A percentile compares a stretch with the other conserved stretches of the same genome.
Evolutionary conservation across 1,140 invertebrate genomes (phyloP).

Genomic region (Oscheius sp.): DNA sequence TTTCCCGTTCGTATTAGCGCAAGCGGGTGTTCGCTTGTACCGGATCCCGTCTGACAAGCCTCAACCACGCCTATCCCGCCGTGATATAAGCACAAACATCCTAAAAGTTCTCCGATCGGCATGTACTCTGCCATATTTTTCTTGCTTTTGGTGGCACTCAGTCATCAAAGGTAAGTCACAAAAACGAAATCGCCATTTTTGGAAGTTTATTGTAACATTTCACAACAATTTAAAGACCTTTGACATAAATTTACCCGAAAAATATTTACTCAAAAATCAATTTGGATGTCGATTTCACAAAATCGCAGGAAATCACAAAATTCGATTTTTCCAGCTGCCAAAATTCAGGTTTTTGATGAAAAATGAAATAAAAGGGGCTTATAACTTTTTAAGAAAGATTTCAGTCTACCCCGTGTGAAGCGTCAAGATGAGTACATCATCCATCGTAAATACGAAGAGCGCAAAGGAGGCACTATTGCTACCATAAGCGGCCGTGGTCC

Average conservation of each 20-base stretch:
- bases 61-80: background rate
- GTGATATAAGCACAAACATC: slow-evolving; percentile 2
- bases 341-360: too few relatives aligned
- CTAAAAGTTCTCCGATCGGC: background rate
- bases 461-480: background rate
- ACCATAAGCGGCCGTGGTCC: background rate
- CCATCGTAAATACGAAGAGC: background rate
- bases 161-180: background rate
- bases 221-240: too few relatives aligned
- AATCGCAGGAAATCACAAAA: too few relatives aligned
- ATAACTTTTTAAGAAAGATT: too few relatives aligned
- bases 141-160: background rate
- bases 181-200: too few relatives aligned
- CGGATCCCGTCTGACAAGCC: background rate
- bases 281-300: too few relatives aligned
- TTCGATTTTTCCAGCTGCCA: too few relatives aligned
- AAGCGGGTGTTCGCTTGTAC: background rate
- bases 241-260: too few relatives aligned
- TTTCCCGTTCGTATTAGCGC: background rate
- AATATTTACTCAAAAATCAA: too few relatives aligned
- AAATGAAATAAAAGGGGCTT: too few relatives aligned
- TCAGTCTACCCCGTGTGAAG: background rate
- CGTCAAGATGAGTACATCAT: background rate
- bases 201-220: too few relatives aligned
- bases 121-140: background rate